A percentile compares a stretch with the other conserved stretches of the same genome.
These are phyloP conservation scores for Pantherophis vulpinus DNA, from an alignment of 2,797 vertebrate species.

Conservation along the genomic window DNA sequence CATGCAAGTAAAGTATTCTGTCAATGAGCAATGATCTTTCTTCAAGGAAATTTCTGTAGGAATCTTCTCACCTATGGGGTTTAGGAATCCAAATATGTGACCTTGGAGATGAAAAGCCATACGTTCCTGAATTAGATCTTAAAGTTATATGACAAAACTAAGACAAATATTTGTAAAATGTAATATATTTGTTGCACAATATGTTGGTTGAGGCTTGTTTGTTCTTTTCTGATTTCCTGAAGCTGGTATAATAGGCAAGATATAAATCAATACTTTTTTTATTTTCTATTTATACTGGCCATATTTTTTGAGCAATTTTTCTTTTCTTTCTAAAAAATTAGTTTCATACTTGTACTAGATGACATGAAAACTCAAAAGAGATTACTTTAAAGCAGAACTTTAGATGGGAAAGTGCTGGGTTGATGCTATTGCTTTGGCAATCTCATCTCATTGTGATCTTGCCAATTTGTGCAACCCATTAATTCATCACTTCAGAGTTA, in stretches of 20 bases:
- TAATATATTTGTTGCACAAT: neutral
- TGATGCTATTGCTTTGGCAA: neutral
- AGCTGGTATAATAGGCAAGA: neutral
- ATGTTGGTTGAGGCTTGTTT: neutral
- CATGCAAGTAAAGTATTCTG: neutral
- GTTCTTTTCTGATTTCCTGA: neutral
- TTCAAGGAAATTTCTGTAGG: neutral
- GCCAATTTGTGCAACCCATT: neutral
- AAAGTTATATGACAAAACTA: neutral
- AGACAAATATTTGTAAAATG: neutral
- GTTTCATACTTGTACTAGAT: neutral
- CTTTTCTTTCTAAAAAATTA: neutral
- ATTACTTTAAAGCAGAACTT: neutral
- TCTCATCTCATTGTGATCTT: neutral
- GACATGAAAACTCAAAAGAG: neutral
- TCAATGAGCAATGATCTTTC: neutral
- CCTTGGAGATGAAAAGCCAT: neutral
- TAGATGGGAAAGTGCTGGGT: neutral
- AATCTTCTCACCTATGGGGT: neutral
- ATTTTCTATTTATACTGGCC: neutral
- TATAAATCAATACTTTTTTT: conserved; percentile 3
- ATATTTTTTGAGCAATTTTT: neutral
- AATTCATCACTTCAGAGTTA: neutral
- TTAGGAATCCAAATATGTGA: neutral
- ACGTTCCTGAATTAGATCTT: neutral